Percentiles rank a stretch among this genome's conserved stretches.
These are phyloP conservation scores for Poeciliopsis presidionis DNA, from an alignment of 2,797 vertebrate species.

Conservation along the genomic window DNA sequence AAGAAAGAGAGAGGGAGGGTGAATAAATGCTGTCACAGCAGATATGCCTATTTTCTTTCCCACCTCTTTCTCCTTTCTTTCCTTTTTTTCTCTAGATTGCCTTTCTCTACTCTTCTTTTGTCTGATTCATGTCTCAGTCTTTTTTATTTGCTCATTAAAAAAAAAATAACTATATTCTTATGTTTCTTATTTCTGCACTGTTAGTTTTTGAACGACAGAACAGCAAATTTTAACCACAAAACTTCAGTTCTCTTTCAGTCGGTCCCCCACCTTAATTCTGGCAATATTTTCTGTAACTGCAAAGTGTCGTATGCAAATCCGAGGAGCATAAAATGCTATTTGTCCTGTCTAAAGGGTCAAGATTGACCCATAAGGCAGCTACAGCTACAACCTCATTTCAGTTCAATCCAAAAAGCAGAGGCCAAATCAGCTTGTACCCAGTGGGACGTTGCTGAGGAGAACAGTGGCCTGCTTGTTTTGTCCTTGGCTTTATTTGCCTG, in stretches of 20 bases:
- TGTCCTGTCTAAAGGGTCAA: slow-evolving; percentile 48
- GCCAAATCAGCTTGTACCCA: slow-evolving; percentile 61
- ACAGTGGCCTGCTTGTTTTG: slow-evolving; percentile 74
- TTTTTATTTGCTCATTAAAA: slow-evolving; percentile 1
- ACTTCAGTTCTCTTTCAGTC: slow-evolving; percentile 14
- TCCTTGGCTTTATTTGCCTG: slow-evolving; percentile 60
- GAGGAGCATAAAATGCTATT: slow-evolving; percentile 47
- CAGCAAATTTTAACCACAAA: slow-evolving; percentile 22
- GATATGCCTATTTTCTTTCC: slow-evolving; percentile 64
- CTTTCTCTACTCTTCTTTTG: slow-evolving; percentile 26
- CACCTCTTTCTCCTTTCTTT: slow-evolving; percentile 50
- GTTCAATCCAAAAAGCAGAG: slow-evolving; percentile 54
- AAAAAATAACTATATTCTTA: not conserved
- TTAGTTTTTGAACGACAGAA: not conserved
- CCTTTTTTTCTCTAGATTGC: slow-evolving; percentile 18
- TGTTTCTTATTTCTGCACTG: slow-evolving; percentile 11
- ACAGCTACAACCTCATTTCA: slow-evolving; percentile 68
- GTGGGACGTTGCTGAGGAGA: slow-evolving; percentile 62
- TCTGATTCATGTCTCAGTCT: slow-evolving; percentile 22
- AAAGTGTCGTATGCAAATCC: slow-evolving; percentile 26
- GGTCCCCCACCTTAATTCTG: slow-evolving; percentile 18
- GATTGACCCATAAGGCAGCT: slow-evolving; percentile 70
- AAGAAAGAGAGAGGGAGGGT: slow-evolving; percentile 53
- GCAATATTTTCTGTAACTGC: slow-evolving; percentile 33
- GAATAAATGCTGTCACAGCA: slow-evolving; percentile 76